These are phyloP conservation scores for Lingula anatina DNA, from an alignment of 2,888 invertebrate genomes.

Conservation along the genomic window DNA sequence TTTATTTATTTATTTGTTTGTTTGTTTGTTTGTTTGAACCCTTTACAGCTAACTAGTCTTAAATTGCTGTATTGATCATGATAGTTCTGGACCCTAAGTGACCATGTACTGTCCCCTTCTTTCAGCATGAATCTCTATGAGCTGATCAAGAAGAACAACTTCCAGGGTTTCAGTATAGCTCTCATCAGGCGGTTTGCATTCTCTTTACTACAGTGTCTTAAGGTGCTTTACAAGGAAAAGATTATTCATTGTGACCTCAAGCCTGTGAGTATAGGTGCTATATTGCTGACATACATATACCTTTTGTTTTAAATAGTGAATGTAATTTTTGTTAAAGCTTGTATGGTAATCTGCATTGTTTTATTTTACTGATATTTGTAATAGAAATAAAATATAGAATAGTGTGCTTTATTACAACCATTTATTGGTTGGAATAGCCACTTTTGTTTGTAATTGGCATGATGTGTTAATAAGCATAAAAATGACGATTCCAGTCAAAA, in stretches of 20 bases:
- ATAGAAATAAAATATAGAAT: neutral
- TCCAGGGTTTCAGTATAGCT: constrained; percentile 92
- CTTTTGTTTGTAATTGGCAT: too few species aligned
- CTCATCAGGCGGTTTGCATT: constrained; percentile 86
- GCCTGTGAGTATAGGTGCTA: constrained; percentile 79
- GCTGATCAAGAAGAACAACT: constrained; percentile 94
- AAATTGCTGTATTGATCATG: too few species aligned
- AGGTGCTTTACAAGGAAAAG: constrained; percentile 83
- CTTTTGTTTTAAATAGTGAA: neutral
- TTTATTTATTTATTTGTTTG: too few species aligned
- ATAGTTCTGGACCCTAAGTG: too few species aligned
- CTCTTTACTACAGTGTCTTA: constrained; percentile 84
- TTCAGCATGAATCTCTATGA: constrained; percentile 90
- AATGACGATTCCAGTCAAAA: too few species aligned
- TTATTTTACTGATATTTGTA: neutral
- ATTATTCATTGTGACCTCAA: constrained; percentile 98
- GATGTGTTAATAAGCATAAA: too few species aligned
- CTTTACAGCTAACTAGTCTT: too few species aligned
- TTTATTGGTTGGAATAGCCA: too few species aligned
- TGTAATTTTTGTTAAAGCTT: neutral
- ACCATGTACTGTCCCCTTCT: constrained; percentile 9
- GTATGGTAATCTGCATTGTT: too few species aligned
- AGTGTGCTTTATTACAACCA: too few species aligned
- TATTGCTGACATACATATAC: neutral
- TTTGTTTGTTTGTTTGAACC: too few species aligned